These are phyloP conservation scores for Phylloscopus collybita DNA, from an alignment of 2,797 vertebrate species.

Conservation along the genomic window DNA sequence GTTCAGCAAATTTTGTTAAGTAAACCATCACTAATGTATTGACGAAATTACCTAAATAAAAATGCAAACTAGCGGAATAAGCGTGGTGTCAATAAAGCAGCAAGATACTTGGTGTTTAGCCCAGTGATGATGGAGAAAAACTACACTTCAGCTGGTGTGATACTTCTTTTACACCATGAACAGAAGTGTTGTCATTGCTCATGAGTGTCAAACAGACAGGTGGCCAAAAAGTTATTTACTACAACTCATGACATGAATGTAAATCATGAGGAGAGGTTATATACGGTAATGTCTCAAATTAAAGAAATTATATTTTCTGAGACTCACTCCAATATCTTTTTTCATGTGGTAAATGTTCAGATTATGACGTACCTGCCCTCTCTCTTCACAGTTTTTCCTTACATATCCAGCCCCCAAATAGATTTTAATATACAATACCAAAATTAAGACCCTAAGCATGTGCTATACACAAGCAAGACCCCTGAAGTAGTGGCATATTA, in stretches of 20 bases:
- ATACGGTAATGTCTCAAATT: neutral
- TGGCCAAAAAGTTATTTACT: neutral
- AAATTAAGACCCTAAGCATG: neutral
- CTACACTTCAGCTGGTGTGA: neutral
- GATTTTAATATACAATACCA: neutral
- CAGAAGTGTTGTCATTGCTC: neutral
- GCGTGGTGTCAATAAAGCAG: neutral
- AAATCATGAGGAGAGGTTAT: neutral
- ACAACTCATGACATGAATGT: neutral
- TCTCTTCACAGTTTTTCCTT: neutral
- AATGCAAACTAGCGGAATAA: neutral
- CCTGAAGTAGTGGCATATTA: neutral
- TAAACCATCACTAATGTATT: neutral
- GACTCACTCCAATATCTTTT: neutral
- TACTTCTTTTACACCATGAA: neutral
- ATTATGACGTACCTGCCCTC: rapidly evolving
- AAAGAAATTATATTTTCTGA: neutral
- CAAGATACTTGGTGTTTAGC: neutral
- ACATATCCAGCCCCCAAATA: neutral
- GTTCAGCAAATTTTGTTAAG: neutral
- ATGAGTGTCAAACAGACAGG: neutral
- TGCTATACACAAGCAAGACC: neutral
- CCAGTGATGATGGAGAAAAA: neutral
- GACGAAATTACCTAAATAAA: neutral
- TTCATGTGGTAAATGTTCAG: neutral